phyloP scores from a whole-genome alignment of 2,797 vertebrate genomes.

The Ptychadena robeensis region DNA sequence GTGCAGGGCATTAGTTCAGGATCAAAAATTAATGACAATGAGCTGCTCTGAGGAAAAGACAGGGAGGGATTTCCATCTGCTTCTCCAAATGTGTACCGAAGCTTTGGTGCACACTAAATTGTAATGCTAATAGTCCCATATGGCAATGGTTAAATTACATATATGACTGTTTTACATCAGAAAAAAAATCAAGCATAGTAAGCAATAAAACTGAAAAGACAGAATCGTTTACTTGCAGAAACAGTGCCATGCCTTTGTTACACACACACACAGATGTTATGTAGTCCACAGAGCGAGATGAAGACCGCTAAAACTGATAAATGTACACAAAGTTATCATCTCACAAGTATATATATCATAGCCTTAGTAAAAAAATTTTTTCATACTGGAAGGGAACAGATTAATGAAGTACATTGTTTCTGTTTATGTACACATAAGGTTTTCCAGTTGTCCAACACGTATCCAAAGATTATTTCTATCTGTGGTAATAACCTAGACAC shows the following conservation, averaged over 20 bases:
- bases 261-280: too few species aligned
- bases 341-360: too few species aligned
- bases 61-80: constrained; percentile 42
- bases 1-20: constrained; percentile 39
- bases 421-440: too few species aligned
- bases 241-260: background rate
- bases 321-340: too few species aligned
- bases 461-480: too few species aligned
- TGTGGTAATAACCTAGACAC: too few species aligned
- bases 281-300: too few species aligned
- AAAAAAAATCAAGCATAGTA: background rate
- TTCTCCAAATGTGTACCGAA: constrained; percentile 27
- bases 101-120: background rate
- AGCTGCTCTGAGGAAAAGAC: constrained; percentile 33
- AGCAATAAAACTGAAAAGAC: background rate
- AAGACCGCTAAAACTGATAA: too few species aligned
- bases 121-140: constrained; percentile 1
- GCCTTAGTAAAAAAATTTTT: too few species aligned
- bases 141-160: background rate
- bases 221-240: background rate
- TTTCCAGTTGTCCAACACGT: too few species aligned
- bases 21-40: constrained; percentile 45
- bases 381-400: too few species aligned
- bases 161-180: background rate
- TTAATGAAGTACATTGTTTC: too few species aligned